These are phyloP conservation scores for Artibeus lituratus DNA, from an alignment of 2,797 vertebrate genomes.

Conservation along the genomic window DNA sequence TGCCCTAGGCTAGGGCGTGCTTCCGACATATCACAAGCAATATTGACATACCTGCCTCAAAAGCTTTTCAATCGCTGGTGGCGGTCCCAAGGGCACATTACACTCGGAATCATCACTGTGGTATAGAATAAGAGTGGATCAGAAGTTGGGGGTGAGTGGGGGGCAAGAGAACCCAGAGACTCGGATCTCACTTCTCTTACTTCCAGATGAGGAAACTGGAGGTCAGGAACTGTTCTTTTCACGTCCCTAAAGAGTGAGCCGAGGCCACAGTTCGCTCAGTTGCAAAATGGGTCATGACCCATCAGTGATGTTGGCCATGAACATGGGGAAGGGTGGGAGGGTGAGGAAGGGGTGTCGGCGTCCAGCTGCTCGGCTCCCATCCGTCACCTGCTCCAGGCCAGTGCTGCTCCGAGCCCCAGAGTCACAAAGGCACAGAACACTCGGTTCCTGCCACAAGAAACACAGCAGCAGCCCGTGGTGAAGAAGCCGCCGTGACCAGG, in stretches of 20 bases:
- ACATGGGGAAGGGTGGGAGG: accelerated
- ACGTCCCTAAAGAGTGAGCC: neutral
- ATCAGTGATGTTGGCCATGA: neutral
- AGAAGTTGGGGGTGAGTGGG: neutral
- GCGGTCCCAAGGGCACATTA: neutral
- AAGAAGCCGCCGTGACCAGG: neutral
- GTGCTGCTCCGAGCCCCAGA: neutral
- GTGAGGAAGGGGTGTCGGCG: too few species aligned
- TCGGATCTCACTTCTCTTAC: neutral
- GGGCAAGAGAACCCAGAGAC: neutral
- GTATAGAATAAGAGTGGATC: neutral
- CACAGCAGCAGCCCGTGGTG: accelerated
- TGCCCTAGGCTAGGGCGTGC: accelerated
- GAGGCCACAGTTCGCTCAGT: neutral
- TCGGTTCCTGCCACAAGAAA: neutral
- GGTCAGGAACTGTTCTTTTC: neutral
- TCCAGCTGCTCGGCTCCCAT: neutral
- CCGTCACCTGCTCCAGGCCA: neutral
- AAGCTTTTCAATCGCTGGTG: neutral
- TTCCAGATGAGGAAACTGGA: neutral
- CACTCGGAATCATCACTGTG: neutral
- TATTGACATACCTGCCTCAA: neutral
- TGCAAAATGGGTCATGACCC: neutral
- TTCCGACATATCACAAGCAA: neutral
- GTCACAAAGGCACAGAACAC: neutral